Base-by-base conservation (phyloP, 30 jellyfish, hydroid and myxozoan species). In the Chrysaora quinquecirrha region DNA sequence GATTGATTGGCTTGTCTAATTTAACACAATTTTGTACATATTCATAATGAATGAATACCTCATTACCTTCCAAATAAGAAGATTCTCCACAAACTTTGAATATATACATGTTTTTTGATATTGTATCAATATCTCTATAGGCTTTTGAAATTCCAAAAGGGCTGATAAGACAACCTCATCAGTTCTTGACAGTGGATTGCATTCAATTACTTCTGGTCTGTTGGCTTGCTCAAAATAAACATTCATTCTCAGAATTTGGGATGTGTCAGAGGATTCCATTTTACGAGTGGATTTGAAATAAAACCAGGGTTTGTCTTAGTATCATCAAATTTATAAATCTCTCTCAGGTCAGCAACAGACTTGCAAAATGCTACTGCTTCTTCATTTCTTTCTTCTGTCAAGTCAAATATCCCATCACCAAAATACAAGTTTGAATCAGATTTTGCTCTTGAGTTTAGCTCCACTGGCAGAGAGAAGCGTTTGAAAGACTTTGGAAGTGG, bases 321-420 rank as follows among this genome's bases (percentile, higher is more conserved):
- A 61, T 81, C 87, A 23, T 75, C 20, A 73, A 7, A 46, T 6
- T 43, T 19, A 75, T 54, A 93, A 32, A 34, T 31, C 28, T 65
- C 75, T 48, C 98, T 89, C 3, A 93, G 22, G 22, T 76, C 96
- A 0, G 96, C 97, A 46, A 93, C 80, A 21, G 87, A 32, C 16
- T 61, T 30, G 33, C 95, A 80, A 64, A 93, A 93, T 27, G 92
- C 91, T 24, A 73, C 73, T 0, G 98, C 97, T 63, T 93, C 98
- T 30, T 86, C 98, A 64, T 93, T 93, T 29, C 96, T 68, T 83
- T 93, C 98, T 80, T 93, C 97, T 12, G 93, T 91, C 65, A 79
- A 58, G 46, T 93, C 95, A 87, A 93, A 86, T 43, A 93, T 75
- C 3, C 95, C 96, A 68, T 80, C 93, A 35, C 96, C 96, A 66